Conservation (phyloP, 2,888 invertebrate species). For the Andricus curvator region DNA sequence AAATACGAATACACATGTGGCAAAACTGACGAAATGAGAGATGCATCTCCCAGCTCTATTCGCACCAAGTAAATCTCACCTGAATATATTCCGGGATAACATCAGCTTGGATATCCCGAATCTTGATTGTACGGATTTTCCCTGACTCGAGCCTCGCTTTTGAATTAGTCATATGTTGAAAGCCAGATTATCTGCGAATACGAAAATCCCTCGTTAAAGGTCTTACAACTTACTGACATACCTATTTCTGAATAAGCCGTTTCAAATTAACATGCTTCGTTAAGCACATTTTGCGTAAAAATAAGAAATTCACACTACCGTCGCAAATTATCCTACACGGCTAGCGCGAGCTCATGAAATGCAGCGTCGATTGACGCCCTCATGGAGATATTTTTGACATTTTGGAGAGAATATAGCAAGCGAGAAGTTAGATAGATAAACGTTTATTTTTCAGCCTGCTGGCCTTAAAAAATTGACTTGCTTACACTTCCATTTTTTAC, state of each 20-base stretch:
- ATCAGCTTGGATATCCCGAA: slow-evolving; percentile 30
- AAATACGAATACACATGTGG: slow-evolving; percentile 23
- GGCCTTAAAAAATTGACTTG: too few species aligned
- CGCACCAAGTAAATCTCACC: slow-evolving; percentile 33
- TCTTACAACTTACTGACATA: background rate
- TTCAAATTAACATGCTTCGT: background rate
- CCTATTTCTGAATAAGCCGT: background rate
- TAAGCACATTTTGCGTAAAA: background rate
- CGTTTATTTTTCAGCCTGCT: too few species aligned
- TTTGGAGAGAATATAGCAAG: too few species aligned
- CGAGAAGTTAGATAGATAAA: too few species aligned
- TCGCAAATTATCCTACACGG: too few species aligned
- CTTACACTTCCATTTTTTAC: too few species aligned
- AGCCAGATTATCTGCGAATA: background rate
- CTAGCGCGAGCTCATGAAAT: too few species aligned
- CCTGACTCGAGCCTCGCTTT: background rate
- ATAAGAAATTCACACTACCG: background rate
- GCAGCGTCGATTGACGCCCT: too few species aligned
- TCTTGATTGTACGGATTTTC: slow-evolving; percentile 34
- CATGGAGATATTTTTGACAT: too few species aligned
- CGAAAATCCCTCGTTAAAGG: background rate
- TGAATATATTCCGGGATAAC: slow-evolving; percentile 35
- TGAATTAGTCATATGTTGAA: slow-evolving; percentile 19
- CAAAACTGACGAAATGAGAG: slow-evolving; percentile 30
- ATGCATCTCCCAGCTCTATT: slow-evolving; percentile 27